Conservation (phyloP, 2,113 vertebrate genomes). For the Pipa parva region DNA sequence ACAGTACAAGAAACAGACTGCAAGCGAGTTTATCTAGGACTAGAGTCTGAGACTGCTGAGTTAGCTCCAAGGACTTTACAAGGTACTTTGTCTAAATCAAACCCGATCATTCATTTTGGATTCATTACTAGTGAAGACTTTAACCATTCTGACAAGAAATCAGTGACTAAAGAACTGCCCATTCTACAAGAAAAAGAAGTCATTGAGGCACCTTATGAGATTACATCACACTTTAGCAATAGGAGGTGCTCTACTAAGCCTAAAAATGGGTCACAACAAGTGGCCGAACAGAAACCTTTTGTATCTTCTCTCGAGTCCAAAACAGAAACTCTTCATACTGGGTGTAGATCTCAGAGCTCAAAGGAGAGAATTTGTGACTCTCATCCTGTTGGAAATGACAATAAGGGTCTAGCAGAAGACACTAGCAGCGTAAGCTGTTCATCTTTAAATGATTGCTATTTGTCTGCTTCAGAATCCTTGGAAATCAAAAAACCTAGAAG, state of each 20-base stretch:
- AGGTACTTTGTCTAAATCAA: neutral
- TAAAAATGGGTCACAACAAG: neutral
- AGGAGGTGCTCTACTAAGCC: neutral
- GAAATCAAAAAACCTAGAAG: too few relatives aligned
- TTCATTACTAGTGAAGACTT: neutral
- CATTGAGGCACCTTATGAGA: neutral
- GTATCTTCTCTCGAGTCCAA: neutral
- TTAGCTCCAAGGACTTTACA: neutral
- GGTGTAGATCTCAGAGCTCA: neutral
- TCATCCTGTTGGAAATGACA: neutral
- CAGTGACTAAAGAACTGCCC: too few relatives aligned
- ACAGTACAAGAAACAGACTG: neutral
- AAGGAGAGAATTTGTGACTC: neutral
- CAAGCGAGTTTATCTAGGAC: neutral
- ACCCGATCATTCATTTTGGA: neutral
- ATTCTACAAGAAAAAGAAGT: neutral
- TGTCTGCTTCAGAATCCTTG: too few relatives aligned
- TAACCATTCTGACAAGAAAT: neutral
- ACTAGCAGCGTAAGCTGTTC: too few relatives aligned
- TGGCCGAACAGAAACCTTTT: neutral
- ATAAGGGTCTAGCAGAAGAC: too few relatives aligned
- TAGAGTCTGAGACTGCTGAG: neutral
- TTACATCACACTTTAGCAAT: too few relatives aligned
- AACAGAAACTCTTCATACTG: neutral
- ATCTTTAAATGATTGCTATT: too few relatives aligned